Base-by-base conservation (phyloP, 1,140 invertebrate genomes). In the Cydia splendana region DNA sequence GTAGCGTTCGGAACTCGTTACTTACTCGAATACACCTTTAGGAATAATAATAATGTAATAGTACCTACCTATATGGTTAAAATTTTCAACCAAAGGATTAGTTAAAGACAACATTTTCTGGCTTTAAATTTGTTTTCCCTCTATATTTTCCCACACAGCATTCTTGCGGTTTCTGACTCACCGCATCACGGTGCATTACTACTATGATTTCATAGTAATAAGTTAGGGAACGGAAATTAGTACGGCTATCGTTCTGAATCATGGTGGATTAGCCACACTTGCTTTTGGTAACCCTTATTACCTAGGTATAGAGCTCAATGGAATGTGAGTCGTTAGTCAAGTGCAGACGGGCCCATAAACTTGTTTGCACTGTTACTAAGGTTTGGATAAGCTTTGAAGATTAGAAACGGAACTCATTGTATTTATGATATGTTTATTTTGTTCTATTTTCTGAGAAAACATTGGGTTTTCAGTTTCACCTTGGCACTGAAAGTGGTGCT, bases 361-460 rank as follows among this genome's bases (percentile, higher is more conserved):
- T 38, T 71, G 67, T 71, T 71, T 71, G 67, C 67, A 5, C 15
- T 18, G 67, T 71, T 71, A 71, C 67, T 71, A 71, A 71, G 67
- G 18, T 12, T 34, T 18, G 67, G 67, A 71, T 71, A 71, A 71
- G 67, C 67, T 67, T 34, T 71, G 67, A 71, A 69, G 67, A 71
- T 71, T 71, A 71, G 67, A 71, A 71, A 71, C 67, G 67, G 67
- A 71, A 71, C 67, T 71, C 67, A 71, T 38, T 71, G 67, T 71
- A 71, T 71, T 71, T 71, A 71, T 42, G 67, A 71, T 71, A 28
- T 71, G 67, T 71, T 71, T 71, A 15, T n/a, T 71, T 71, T 38
- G 67, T 71, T 71, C 10, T 20, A 24, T 62, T 62, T 62, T 24
- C 57, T 20, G 57, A 20, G 20, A 62, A 62, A 62, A 24, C 20